phyloP scores from a whole-genome alignment of 2,888 invertebrate species.

The Serrognathus titanus region DNA sequence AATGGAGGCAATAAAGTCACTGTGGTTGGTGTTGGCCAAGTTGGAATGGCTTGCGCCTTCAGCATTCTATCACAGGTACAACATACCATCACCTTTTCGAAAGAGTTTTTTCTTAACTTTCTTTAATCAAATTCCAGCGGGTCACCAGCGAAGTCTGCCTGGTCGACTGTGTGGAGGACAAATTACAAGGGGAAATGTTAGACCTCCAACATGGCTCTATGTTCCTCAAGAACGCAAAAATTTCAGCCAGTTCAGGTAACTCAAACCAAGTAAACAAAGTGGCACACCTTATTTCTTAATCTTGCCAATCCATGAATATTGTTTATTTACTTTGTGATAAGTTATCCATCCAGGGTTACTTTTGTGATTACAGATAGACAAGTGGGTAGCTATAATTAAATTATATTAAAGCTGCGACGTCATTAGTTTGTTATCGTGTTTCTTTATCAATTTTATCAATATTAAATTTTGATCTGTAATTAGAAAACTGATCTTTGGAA shows the following conservation, averaged over 20 bases:
- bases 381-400: too few relatives aligned
- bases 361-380: too few relatives aligned
- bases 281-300: background rate
- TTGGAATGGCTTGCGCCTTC: constrained; percentile 89
- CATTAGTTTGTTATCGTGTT: too few relatives aligned
- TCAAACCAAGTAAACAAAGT: background rate
- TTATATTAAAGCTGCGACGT: too few relatives aligned
- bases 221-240: constrained; percentile 75
- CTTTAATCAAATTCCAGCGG: constrained; percentile 48
- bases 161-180: constrained; percentile 78
- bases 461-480: too few relatives aligned
- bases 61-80: constrained; percentile 75
- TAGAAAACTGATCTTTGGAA: too few relatives aligned
- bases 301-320: background rate
- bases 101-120: background rate
- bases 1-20: constrained; percentile 68
- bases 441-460: too few relatives aligned
- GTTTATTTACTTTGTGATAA: too few relatives aligned
- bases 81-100: background rate
- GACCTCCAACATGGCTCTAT: constrained; percentile 85
- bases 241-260: constrained; percentile 66
- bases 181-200: constrained; percentile 83
- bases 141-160: constrained; percentile 77
- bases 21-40: constrained; percentile 85
- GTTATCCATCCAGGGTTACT: background rate